Base-by-base conservation (phyloP, 2,797 vertebrate genomes). In the Urocyon cinereoargenteus region DNA sequence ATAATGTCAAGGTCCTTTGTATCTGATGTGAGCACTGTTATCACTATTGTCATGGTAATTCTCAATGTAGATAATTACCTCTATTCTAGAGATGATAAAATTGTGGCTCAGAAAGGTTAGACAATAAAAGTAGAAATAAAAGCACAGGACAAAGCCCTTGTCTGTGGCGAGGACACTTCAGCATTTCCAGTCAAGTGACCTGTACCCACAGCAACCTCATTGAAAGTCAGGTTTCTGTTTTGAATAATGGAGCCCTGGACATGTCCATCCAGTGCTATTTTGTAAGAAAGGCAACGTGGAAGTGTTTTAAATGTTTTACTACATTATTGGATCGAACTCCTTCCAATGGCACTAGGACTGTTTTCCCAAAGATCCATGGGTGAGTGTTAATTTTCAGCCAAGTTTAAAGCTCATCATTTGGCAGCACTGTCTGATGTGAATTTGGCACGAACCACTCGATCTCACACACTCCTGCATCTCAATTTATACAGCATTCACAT, bases 261-360 rank as follows among this genome's bases (percentile, higher is more conserved):
- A 24, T 7, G 12, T 75, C 59, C 19, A 36, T 92, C 45, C 2
- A 55, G 61, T 57, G 51, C 34, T 68, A 2, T 68, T 95, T 86
- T 90, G 40, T 70, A 36, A 89, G 59, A 77, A 90, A 96, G 81
- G 36, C 49, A 36, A 45, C n/a, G 40, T 73, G 59, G 89, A 95
- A 24, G 7, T 66, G 40, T 36, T 91, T 84, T 84, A 91, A 94
- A 94, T 14, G 62, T 89, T 82, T 73, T 11, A 49, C 28, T 55
- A 6, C 92, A 14, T 73, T 45, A 59, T 57, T 84, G 57, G 57
- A 49, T 87, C 79, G 81, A 13, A 62, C 18, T 68, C 4, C 72
- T 21, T 91, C 3, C 62, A 59, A 94, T 45, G 40, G 75, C 36
- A 79, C 16, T 10, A 73, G 24, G 34, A 64, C 53, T 93, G 59